Evolutionary conservation across 53 echinoderm and acorn worm genomes (phyloP).

Genomic region (Glandiceps talaboti): DNA sequence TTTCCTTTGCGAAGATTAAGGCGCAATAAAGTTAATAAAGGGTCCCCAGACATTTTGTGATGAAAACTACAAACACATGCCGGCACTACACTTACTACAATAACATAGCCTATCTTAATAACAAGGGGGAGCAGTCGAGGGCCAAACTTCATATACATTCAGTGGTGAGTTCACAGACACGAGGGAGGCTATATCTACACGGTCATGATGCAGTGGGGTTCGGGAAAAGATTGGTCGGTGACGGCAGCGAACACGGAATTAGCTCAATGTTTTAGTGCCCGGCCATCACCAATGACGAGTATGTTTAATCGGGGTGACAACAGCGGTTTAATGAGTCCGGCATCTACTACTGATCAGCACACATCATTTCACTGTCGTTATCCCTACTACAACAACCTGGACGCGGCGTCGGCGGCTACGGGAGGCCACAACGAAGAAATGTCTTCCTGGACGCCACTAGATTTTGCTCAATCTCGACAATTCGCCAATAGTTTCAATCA

Average conservation of each 20-base stretch:
- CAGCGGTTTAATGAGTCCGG: neutral
- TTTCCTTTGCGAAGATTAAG: neutral
- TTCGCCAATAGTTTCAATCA: neutral
- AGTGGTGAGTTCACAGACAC: neutral
- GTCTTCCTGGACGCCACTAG: neutral
- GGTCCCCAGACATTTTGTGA: neutral
- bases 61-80: neutral
- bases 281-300: neutral
- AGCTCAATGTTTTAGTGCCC: neutral
- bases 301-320: neutral
- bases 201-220: neutral
- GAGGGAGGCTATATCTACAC: neutral
- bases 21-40: neutral
- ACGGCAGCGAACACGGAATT: neutral
- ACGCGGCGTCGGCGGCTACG: conserved; percentile 25
- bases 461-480: neutral
- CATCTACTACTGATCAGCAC: neutral
- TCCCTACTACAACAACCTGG: conserved; percentile 60
- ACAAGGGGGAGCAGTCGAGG: neutral
- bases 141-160: neutral
- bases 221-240: neutral
- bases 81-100: neutral
- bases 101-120: neutral
- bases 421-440: neutral
- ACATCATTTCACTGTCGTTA: conserved; percentile 53